Base-by-base conservation (phyloP, 2,113 vertebrate species). In the Columba livia region DNA sequence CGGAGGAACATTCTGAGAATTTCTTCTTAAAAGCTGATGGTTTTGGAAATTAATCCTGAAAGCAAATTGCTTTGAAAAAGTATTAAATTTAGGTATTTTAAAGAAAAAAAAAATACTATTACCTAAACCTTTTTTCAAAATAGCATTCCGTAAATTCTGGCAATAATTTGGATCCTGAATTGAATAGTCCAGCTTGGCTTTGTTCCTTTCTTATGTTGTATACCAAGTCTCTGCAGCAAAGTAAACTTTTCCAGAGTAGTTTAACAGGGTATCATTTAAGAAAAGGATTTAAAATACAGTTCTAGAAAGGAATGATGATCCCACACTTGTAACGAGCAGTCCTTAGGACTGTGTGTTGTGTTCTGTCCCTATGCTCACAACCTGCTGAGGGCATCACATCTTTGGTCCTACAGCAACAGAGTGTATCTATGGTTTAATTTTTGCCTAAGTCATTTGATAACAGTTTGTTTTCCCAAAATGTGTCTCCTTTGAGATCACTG, bases 1-100 rank as follows among this genome's bases (percentile, higher is more conserved):
- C 36, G 34, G 84, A 58, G 38, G 42, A 92, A 51, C 10, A 56
- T 66, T 87, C 44, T 75, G 29, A 61, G 10, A 11, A 58, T 72
- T 81, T 5, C 3, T 85, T 78, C 48, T 53, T 69, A 48, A 48
- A 67, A 54, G 31, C 18, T 31, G 34, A 67, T 92, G 21, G 7
- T 28, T 84, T 82, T 79, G 14, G 38, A 89, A 91, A 75, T 78
- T 34, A 87, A 82, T 85, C 32, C 21, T 72, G 62, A 74, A 75
- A 85, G 58, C 23, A 69, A 88, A 85, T 79, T 65, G 24, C 36
- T 80, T 86, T 56, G 44, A 57, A 47, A 18, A 48, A 71, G 12
- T 48, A 66, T 66, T 73, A 65, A 44, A 53, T 80, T 26, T 40
- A 54, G 32, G 8, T 38, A 44, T 69, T 90, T 29, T 47, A 44